Conservation (phyloP, 2,888 invertebrate species). For the Spisula subtruncata region DNA sequence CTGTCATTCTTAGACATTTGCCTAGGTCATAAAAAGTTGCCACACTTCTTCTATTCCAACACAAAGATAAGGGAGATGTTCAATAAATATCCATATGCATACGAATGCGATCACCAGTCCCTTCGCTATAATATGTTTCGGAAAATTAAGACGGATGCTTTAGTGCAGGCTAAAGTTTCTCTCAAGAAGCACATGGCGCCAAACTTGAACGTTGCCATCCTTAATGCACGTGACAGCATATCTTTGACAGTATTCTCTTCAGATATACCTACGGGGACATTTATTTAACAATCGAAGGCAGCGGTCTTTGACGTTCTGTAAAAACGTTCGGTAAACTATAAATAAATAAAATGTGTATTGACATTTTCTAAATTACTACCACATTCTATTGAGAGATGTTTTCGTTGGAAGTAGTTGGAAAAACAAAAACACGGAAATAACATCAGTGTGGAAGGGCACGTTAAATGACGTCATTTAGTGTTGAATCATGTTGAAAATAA, state of each 20-base stretch:
- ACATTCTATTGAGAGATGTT: too few species aligned
- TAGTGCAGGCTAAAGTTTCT: slow-evolving; percentile 14
- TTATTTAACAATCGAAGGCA: not conserved
- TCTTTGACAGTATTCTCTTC: not conserved
- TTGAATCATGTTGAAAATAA: too few species aligned
- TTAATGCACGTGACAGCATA: not conserved
- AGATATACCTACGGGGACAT: not conserved
- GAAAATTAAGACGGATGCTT: not conserved
- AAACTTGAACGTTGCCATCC: not conserved
- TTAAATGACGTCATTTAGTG: too few species aligned
- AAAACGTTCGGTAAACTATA: too few species aligned
- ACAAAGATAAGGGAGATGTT: not conserved
- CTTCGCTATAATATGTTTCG: slow-evolving; percentile 24
- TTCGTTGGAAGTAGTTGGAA: too few species aligned
- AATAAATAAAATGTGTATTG: too few species aligned
- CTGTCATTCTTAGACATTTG: slow-evolving; percentile 26
- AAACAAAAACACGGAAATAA: too few species aligned
- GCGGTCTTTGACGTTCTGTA: not conserved
- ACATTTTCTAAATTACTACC: too few species aligned
- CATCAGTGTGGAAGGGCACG: too few species aligned
- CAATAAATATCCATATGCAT: not conserved
- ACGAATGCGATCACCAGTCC: not conserved
- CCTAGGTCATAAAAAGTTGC: slow-evolving; percentile 30
- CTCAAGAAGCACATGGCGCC: not conserved
- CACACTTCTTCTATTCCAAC: slow-evolving; percentile 42